These are phyloP conservation scores for Panagrolaimus sp. DNA, from an alignment of 1,140 invertebrate species.

Conservation along the genomic window DNA sequence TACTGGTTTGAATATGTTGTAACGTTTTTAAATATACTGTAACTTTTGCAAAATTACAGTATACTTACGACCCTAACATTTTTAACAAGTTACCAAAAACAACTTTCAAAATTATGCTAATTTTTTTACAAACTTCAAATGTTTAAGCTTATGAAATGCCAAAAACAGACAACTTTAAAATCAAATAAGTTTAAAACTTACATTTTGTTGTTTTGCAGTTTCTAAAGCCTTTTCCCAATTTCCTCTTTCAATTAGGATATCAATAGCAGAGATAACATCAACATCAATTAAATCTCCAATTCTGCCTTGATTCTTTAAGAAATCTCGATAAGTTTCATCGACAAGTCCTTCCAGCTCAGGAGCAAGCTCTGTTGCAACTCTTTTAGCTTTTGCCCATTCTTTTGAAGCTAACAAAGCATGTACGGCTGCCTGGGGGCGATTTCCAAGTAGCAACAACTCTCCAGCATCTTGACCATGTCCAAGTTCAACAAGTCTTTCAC, in stretches of 20 bases:
- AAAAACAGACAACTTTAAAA: too few species aligned
- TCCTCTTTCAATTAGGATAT: constrained; percentile 70
- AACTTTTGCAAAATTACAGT: background rate
- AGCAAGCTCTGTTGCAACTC: constrained; percentile 77
- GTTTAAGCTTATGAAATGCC: too few species aligned
- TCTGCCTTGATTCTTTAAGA: constrained; percentile 72
- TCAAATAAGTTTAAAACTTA: constrained; percentile 20
- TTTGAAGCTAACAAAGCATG: constrained; percentile 72
- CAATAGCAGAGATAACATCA: constrained; percentile 72
- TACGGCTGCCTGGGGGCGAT: constrained; percentile 69
- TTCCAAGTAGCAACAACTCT: constrained; percentile 72
- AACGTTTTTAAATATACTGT: too few species aligned
- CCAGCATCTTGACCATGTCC: constrained; percentile 66
- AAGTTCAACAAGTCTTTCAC: constrained; percentile 61
- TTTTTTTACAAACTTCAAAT: too few species aligned
- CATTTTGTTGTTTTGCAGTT: constrained; percentile 72
- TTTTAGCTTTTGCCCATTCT: constrained; percentile 65
- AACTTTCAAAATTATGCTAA: too few species aligned
- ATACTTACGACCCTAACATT: background rate
- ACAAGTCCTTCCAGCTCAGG: constrained; percentile 73
- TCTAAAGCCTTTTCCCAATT: constrained; percentile 87
- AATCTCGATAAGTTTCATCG: constrained; percentile 75
- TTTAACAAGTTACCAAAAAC: too few species aligned
- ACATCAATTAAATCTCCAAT: constrained; percentile 76
- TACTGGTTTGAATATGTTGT: too few species aligned